phyloP scores from a whole-genome alignment of 2,888 invertebrate genomes.

The Amaurobius ferox region DNA sequence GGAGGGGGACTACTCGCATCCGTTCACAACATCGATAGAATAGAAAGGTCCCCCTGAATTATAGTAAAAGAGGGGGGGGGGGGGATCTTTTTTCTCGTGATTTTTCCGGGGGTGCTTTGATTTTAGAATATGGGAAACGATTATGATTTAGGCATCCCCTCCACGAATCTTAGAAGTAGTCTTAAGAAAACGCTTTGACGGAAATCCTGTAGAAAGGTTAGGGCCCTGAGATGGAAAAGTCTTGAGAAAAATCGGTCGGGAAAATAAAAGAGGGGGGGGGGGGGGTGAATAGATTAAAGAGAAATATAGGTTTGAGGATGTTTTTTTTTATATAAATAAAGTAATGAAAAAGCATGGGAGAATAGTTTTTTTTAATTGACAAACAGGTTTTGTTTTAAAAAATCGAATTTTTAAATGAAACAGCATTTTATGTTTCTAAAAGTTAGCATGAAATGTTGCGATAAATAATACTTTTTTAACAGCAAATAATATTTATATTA shows the following conservation, averaged over 20 bases:
- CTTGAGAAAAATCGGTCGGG: conserved; percentile 55
- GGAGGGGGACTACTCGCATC: conserved; percentile 23
- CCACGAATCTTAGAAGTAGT: neutral
- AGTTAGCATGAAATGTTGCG: too few species aligned
- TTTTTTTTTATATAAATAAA: neutral
- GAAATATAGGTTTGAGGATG: conserved; percentile 19
- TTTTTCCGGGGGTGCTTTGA: conserved; percentile 57
- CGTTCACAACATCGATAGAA: conserved; percentile 53
- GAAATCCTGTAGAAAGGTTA: conserved; percentile 70
- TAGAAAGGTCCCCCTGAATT: conserved; percentile 40
- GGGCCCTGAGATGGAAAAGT: conserved; percentile 47
- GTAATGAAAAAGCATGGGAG: neutral
- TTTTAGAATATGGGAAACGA: conserved; percentile 52
- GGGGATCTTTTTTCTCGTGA: neutral
- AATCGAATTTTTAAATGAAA: too few species aligned
- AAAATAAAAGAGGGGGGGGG: conserved; percentile 13
- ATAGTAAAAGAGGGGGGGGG: neutral
- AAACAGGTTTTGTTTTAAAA: conserved; percentile 13
- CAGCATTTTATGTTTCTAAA: too few species aligned
- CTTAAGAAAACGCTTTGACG: conserved; percentile 51
- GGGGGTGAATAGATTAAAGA: conserved; percentile 33
- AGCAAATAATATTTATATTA: too few species aligned
- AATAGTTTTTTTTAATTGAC: neutral
- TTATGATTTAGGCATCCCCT: conserved; percentile 43
- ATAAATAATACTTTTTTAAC: too few species aligned